These are phyloP conservation scores for Cheilosia variabilis DNA, from an alignment of 2,888 invertebrate species.

Conservation along the genomic window DNA sequence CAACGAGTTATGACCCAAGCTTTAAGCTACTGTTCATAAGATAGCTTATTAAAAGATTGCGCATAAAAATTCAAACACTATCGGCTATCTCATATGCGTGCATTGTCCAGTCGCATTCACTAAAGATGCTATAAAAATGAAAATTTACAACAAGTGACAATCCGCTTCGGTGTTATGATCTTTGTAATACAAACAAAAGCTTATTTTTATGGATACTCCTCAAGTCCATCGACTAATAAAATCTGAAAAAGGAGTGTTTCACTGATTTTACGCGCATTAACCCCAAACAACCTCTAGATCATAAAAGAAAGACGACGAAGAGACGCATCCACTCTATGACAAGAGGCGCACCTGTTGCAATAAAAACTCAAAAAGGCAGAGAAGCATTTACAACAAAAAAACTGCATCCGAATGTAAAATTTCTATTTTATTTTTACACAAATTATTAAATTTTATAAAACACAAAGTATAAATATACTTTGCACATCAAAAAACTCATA, in stretches of 20 bases:
- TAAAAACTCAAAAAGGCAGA: slow-evolving; percentile 16
- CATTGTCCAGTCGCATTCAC: slow-evolving; percentile 12
- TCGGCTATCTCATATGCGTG: neutral
- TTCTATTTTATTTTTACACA: slow-evolving; percentile 23
- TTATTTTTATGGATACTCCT: slow-evolving; percentile 32
- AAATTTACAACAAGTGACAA: slow-evolving; percentile 27
- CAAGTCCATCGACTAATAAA: slow-evolving; percentile 32
- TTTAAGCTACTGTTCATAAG: slow-evolving; percentile 23
- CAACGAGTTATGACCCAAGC: neutral
- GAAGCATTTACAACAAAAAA: slow-evolving; percentile 8
- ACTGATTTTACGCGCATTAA: slow-evolving; percentile 53
- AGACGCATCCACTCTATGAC: slow-evolving; percentile 22
- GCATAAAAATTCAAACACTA: neutral
- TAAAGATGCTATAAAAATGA: slow-evolving; percentile 19
- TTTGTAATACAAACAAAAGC: slow-evolving; percentile 31
- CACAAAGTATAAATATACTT: slow-evolving; percentile 3
- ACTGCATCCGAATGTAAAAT: slow-evolving; percentile 18
- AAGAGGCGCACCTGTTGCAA: slow-evolving; percentile 54
- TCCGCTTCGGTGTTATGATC: neutral
- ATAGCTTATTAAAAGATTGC: neutral
- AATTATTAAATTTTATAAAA: slow-evolving; percentile 28
- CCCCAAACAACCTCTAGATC: slow-evolving; percentile 31
- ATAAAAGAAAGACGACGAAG: slow-evolving; percentile 25
- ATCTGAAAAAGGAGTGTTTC: slow-evolving; percentile 49
- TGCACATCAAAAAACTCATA: slow-evolving; percentile 29